Evolutionary conservation across 2,888 invertebrate genomes (phyloP), one percentile per base, ranked within the genome.

Genomic region (Maniola hyperantus): DNA sequence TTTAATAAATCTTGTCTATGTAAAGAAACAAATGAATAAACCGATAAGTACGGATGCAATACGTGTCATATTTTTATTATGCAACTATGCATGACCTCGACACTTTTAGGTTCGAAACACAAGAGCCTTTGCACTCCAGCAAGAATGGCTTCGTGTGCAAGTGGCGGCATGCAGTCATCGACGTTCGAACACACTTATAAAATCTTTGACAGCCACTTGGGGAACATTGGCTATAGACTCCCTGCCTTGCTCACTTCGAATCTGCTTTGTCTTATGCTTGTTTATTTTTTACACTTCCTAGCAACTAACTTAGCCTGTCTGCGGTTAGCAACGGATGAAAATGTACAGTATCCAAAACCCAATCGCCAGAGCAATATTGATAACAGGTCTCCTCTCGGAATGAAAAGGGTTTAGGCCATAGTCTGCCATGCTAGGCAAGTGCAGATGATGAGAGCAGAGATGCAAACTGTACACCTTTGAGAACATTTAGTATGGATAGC

Each of bases 141-240:
- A 73, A 74, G 75, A 82, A 81, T 75, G 77, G 83, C 81, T 83
- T 77, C 89, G 89, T 89, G 89, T 83, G 85, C 81, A 90, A 90
- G 91, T 89, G 88, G 86, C 74, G 76, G 77, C 76, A 77, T 78
- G 76, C 79, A 77, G 73, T 76, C 80, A 82, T 86, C 85, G 85
- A 83, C 75, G 73, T 79, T 88, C 87, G 82, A 89, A 88, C 85
- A 78, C 83, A 81, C 91, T 91, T 85, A 76, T 84, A 82, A 81
- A 84, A 84, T 88, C 89, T 89, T 90, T 88, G 88, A 89, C 86
- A 84, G 83, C 84, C 83, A 83, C 81, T 84, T 78, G 73, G 73
- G 71, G 69, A 67, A 69, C 71, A 71, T 70, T 73, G 71, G 69
- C 70, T 71, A 64, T 68, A 64, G 55, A 50, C 67, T 71, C 59